Base-by-base conservation (phyloP, 2,888 invertebrate species). In the Kuschelorhynchus macadamiae region DNA sequence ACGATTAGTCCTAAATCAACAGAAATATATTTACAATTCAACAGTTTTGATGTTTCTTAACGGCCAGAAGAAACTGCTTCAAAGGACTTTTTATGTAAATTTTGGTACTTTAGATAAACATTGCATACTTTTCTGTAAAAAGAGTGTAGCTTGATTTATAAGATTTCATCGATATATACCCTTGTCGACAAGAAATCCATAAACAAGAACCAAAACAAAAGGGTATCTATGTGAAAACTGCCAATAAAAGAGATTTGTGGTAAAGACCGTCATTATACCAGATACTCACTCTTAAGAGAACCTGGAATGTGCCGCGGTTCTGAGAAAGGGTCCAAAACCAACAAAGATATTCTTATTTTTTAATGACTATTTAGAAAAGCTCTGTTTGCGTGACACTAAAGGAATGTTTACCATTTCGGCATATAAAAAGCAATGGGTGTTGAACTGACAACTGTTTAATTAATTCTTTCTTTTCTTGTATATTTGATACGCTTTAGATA, bases 221-320 rank as follows among this genome's bases (percentile, higher is more conserved):
- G 46, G 44, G 33, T 33, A 20, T 16, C 46, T 33, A 21, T 49
- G 21, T 17, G 17, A 32, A 36, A 50, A 49, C 60, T 41, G 49
- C 41, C 49, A 60, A 60, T 25, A 14, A 41, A 39, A 39, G 14
- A 9, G 47, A 49, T 47, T 47, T 47, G 47, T 25, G 47, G 47
- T 47, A 25, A 47, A 20, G 47, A 47, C 47, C 47, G 21, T 47
- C 47, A 21, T 47, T 47, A 47, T 21, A 25, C 47, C 11, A 17
- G 47, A 14, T 25, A 21, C 14, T 39, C 47, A 21, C 14, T 39
- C 4, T 39, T 39, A 39, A 47, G 47, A 21, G 21, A 21, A 12
- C 25, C 12, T 21, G 47, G 47, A 47, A 47, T 47, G 47, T 14
- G 47, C 21, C 46, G 47, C 18, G 18, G 16, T 44, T 44, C 44